Evolutionary conservation across 2,888 invertebrate species (phyloP).

Genomic region (Hirtodrosophila duncani): DNA sequence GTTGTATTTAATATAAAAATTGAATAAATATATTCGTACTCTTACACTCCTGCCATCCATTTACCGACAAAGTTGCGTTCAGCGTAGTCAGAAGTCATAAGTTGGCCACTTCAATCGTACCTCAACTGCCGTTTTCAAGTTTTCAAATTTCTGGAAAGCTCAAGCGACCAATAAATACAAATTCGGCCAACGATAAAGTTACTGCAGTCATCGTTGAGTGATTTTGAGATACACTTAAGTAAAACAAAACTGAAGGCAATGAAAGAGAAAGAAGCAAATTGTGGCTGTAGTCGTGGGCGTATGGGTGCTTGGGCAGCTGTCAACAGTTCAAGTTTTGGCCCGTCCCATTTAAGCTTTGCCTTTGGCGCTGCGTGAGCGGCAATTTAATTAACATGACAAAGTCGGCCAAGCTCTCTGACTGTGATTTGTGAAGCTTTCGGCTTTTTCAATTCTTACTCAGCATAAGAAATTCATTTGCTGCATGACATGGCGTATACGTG

Average conservation of each 20-base stretch:
- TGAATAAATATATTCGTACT: background rate
- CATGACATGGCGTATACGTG: constrained; percentile 22
- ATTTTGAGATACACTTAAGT: constrained; percentile 25
- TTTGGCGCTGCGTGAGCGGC: constrained; percentile 29
- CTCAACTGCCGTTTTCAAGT: constrained; percentile 17
- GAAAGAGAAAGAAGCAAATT: constrained; percentile 16
- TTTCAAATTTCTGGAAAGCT: constrained; percentile 5
- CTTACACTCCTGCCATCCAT: constrained; percentile 38
- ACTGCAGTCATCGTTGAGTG: constrained; percentile 1
- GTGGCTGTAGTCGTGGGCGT: constrained; percentile 8
- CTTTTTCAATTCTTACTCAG: constrained; percentile 1
- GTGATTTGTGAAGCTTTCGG: constrained; percentile 1
- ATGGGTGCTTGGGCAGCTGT: no score
- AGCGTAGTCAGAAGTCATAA: constrained; percentile 29
- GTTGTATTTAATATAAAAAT: no score
- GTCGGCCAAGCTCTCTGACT: background rate
- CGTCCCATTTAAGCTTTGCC: background rate
- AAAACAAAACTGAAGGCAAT: constrained; percentile 15
- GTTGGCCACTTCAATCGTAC: constrained; percentile 21
- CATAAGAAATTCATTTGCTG: constrained; percentile 12
- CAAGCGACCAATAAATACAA: constrained; percentile 12
- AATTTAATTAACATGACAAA: constrained; percentile 39
- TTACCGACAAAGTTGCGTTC: constrained; percentile 44
- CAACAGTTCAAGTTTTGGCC: no score
- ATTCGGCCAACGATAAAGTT: constrained; percentile 19